phyloP scores from a whole-genome alignment of 1,140 invertebrate species.

The Panagrolaimus sp. region DNA sequence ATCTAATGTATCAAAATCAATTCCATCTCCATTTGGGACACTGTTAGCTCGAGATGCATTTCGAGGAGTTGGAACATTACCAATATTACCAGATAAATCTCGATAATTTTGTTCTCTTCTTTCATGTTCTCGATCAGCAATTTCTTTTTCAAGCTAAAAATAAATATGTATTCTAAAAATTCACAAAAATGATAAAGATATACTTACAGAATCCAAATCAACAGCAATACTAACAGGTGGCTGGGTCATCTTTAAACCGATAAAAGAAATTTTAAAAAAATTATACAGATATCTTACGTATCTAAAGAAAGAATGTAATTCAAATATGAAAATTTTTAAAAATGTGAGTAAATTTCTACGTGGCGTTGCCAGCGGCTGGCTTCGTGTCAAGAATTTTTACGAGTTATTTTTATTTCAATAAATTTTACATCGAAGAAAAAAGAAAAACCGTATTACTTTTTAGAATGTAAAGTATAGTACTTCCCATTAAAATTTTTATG shows the following conservation, averaged over 20 bases:
- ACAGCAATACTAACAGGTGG: neutral
- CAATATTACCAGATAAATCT: slow-evolving; percentile 49
- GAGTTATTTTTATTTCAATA: too few species aligned
- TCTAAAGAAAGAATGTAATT: too few species aligned
- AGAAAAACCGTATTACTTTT: too few species aligned
- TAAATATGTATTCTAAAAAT: neutral
- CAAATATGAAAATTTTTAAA: too few species aligned
- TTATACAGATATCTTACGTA: too few species aligned
- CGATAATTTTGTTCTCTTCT: neutral
- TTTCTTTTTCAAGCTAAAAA: slow-evolving; percentile 11
- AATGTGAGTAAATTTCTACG: too few species aligned
- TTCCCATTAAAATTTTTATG: too few species aligned
- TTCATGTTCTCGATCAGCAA: slow-evolving; percentile 1
- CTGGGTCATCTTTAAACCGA: neutral
- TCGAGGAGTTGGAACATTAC: slow-evolving; percentile 29
- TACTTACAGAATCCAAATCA: slow-evolving; percentile 12
- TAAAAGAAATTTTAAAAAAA: neutral
- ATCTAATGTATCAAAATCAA: slow-evolving; percentile 57
- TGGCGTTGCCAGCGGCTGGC: too few species aligned
- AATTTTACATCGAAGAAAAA: too few species aligned
- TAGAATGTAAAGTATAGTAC: too few species aligned
- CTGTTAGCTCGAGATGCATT: slow-evolving; percentile 1
- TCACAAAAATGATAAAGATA: neutral
- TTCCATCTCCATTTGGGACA: slow-evolving; percentile 35
- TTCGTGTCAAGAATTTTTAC: too few species aligned